Base-by-base conservation (phyloP, 2,888 invertebrate species). In the Brassicogethes aeneus region DNA sequence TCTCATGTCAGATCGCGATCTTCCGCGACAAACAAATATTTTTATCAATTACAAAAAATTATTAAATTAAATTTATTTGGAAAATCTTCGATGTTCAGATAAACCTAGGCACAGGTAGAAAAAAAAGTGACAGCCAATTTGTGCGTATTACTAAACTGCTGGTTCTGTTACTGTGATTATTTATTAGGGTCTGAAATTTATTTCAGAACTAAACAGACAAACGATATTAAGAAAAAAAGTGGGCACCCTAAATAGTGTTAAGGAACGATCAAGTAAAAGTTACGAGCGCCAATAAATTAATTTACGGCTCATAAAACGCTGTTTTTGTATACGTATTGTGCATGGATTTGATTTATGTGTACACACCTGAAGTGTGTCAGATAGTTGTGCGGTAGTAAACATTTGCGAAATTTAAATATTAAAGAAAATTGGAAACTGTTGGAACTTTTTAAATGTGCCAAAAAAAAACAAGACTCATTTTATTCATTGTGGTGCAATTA, bases 231-330 rank as follows among this genome's bases (percentile, higher is more conserved):
- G n/a, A n/a, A n/a, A n/a, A n/a, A n/a, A n/a, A n/a, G n/a, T n/a
- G n/a, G n/a, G n/a, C n/a, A n/a, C n/a, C 5, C 23, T 23, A 10
- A 23, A 23, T 7, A 23, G 23, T 23, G 23, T 23, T 23, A 7
- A 10, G 10, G 23, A 10, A 23, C 5, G 23, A 23, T 50, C 52
- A 50, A 51, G 46, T 53, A 52, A 56, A 54, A 57, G 55, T 60
- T 59, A 59, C 58, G 55, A 57, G 50, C 52, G 50, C 49, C 57
- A 57, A 61, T 62, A 61, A 61, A 61, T 60, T 59, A 60, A 59
- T 61, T 61, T 60, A 61, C 57, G 57, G 55, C 56, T 54, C 59
- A 56, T 61, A 61, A 62, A 61, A 50, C 46, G 43, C 44, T 43
- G 48, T 54, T 52, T 53, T 54, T 53, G 51, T 53, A 55, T 51